Evolutionary conservation across 2,797 vertebrate species (phyloP).

Genomic region (Acridotheres tristis): DNA sequence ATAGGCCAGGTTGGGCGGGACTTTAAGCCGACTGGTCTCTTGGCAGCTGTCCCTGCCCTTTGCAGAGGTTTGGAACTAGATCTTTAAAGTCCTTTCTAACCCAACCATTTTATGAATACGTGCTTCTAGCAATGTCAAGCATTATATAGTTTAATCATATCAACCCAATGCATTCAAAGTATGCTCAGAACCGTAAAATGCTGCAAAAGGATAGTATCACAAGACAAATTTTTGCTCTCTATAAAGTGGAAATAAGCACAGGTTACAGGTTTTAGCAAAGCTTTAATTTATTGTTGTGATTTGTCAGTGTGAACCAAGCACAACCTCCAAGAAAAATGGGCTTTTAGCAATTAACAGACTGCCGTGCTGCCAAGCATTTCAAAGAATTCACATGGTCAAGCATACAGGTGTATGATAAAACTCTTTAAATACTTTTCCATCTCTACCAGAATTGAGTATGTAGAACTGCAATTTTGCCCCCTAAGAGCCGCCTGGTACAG

Average conservation of each 20-base stretch:
- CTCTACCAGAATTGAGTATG: neutral
- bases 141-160: neutral
- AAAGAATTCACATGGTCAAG: neutral
- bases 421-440: neutral
- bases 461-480: neutral
- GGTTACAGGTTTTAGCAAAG: neutral
- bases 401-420: neutral
- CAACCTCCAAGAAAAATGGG: neutral
- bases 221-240: neutral
- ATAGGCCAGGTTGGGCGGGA: accelerated
- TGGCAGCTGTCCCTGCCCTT: neutral
- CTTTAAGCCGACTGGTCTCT: neutral
- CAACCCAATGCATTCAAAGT: neutral
- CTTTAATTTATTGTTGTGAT: neutral
- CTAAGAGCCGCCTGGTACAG: neutral
- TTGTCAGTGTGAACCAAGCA: neutral
- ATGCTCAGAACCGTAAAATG: neutral
- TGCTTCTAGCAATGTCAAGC: neutral
- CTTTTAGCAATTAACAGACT: neutral
- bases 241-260: neutral
- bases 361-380: neutral
- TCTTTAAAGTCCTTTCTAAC: neutral
- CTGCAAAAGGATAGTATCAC: neutral
- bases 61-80: neutral
- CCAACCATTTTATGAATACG: neutral